Conservation (phyloP, 2,113 vertebrate species). For the Pavo muticus region DNA sequence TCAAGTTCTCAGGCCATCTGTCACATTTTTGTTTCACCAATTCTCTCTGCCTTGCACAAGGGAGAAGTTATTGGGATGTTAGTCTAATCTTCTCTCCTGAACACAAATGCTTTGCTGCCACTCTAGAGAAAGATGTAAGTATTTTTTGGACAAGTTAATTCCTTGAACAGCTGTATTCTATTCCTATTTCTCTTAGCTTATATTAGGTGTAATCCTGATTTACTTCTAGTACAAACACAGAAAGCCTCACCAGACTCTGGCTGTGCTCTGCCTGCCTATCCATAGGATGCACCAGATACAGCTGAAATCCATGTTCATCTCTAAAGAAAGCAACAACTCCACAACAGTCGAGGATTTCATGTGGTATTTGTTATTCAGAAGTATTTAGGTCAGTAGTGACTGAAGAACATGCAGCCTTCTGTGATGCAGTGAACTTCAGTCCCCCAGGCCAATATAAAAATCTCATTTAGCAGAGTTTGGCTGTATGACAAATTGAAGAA, state of each 20-base stretch:
- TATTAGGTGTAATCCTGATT: not conserved
- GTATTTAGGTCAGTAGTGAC: constrained; percentile 17
- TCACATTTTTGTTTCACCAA: not conserved
- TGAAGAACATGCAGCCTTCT: not conserved
- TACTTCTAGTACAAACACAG: not conserved
- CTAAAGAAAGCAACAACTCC: not conserved
- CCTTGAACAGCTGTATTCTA: not conserved
- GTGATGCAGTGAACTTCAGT: not conserved
- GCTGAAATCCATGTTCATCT: not conserved
- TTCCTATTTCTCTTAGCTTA: not conserved
- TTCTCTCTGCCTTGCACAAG: not conserved
- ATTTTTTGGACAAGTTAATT: not conserved
- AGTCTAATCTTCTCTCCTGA: not conserved
- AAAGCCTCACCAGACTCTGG: not conserved
- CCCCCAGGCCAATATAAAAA: constrained; percentile 48
- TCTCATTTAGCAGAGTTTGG: constrained; percentile 58
- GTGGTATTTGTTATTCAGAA: constrained; percentile 30
- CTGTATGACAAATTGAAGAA: not conserved
- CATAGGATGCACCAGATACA: not conserved
- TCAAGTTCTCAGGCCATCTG: not conserved
- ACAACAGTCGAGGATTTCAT: not conserved
- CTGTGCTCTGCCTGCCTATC: not conserved
- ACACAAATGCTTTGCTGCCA: not conserved
- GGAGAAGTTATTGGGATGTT: not conserved
- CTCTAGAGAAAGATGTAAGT: not conserved